These are phyloP conservation scores for Heterocephalus glaber DNA, from an alignment of 2,113 vertebrate genomes.

Conservation along the genomic window DNA sequence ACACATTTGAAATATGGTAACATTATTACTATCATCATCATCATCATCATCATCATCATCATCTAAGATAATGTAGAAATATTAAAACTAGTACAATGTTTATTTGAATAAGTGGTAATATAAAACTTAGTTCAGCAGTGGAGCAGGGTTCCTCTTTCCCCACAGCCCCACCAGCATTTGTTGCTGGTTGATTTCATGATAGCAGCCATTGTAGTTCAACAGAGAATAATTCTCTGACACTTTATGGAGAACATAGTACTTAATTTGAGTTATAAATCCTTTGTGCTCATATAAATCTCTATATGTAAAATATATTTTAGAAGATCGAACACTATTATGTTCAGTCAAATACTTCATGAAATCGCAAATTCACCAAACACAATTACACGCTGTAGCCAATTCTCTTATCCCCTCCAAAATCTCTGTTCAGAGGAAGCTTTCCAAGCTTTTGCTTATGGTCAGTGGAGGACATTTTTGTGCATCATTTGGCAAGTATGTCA, in stretches of 20 bases:
- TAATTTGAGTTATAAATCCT: slow-evolving; percentile 26
- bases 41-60: background rate
- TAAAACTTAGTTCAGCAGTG: too few relatives aligned
- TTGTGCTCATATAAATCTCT: slow-evolving; percentile 69
- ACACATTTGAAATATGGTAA: background rate
- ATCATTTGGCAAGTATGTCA: slow-evolving; percentile 82
- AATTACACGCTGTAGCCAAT: background rate
- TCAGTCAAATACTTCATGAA: background rate
- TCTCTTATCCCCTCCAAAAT: slow-evolving; percentile 27
- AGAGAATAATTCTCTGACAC: background rate
- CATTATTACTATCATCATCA: background rate
- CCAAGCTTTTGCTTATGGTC: slow-evolving; percentile 71
- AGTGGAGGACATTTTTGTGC: slow-evolving; percentile 74
- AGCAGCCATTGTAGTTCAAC: too few relatives aligned
- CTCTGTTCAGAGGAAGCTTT: slow-evolving; percentile 69
- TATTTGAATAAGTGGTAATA: background rate
- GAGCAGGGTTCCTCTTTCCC: too few relatives aligned
- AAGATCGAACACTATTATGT: background rate
- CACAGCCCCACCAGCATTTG: too few relatives aligned
- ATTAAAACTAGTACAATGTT: background rate
- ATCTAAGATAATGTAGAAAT: background rate
- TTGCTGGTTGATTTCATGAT: too few relatives aligned
- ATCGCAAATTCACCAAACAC: background rate
- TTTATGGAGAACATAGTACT: background rate
- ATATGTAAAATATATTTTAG: slow-evolving; percentile 72